Base-by-base conservation (phyloP, 2,888 invertebrate species). In the Drosophila engyochracea region DNA sequence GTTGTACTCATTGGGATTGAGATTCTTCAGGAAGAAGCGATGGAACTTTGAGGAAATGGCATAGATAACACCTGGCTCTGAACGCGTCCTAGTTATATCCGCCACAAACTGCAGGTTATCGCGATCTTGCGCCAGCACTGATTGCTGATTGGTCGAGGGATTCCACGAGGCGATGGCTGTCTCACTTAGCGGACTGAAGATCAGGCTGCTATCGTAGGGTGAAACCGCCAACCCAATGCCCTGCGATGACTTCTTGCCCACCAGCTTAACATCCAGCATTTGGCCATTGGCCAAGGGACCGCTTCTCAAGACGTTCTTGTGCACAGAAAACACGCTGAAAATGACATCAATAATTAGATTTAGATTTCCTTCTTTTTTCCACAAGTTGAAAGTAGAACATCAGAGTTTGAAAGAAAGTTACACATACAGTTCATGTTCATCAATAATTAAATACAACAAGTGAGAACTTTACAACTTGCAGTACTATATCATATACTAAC, bases 171-270 rank as follows among this genome's bases (percentile, higher is more conserved):
- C 97, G 19, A 97, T 94, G 0, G 97, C 97, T 0, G 97, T 97
- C 93, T 97, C 97, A 0, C 95, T 95, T 57, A 97, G 93, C 0
- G 97, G 97, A 74, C 97, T 96, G 93, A 97, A 97, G 80, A 96
- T 94, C 65, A 97, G 94, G 44, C 96, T 96, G 72, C 97, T 96
- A 81, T 97, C 97, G 0, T 94, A 94, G 0, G 96, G 95, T 78
- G 97, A 96, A 0, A 97, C 95, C 0, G 96, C 95, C 28, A 97
- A 89, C 0, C 96, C 96, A 10, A 97, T 94, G 6, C 97, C 97
- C 92, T 97, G 97, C 0, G 97, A 97, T 0, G 97, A 97, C 93
- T 97, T 97, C 88, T 96, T 96, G 0, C 97, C 97, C 19, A 97
- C 96, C 54, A 97, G 94, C 74, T 95, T 95, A 0, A 97, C 96